Evolutionary conservation across 2,113 vertebrate genomes (phyloP), one percentile per base, ranked within the genome.

Genomic region (Amphiprion ocellaris): DNA sequence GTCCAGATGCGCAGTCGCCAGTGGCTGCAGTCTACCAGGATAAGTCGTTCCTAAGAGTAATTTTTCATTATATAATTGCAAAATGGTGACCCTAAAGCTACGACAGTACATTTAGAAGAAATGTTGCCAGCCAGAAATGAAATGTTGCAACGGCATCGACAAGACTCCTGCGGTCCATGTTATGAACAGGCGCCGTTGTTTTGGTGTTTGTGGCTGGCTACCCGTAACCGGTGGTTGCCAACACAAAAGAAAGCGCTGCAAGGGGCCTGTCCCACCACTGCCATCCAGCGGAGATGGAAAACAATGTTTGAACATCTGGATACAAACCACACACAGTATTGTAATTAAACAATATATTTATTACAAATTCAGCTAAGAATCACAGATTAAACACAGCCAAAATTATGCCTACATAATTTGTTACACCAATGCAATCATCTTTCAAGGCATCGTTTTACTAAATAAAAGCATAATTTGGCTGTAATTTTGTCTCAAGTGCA

Each of bases 1-100:
- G 86, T 92, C 91, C 91, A 92, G 91, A 92, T 93, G 90, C 91
- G 87, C 80, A 90, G 2, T 85, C 73, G 26, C 66, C 52, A 77
- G 37, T 7, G 21, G 72, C 49, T 75, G 74, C 76, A 81, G 70
- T 55, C 11, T 10, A 53, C 1, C 26, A 24, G 0, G n/a, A 52
- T 26, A 71, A 60, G 17, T 61, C 68, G 56, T 37, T 52, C 28
- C 69, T 26, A 0, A 8, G 19, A 55, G 37, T 26, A 49, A 59
- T 71, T 63, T 2, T 30, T 65, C 5, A 12, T 39, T 26, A 11
- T 39, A 23, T 39, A 26, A 54, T 26, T n/a, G 24, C 2, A 4
- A 30, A 33, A 6, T 24, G 0, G 0, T 21, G 10, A 15, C 8
- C 30, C 10, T 15, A 15, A 23, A 61, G 9, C 0, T 2, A 8